Conservation (phyloP, 1,140 invertebrate species). For the Tetragonula clypearis region DNA sequence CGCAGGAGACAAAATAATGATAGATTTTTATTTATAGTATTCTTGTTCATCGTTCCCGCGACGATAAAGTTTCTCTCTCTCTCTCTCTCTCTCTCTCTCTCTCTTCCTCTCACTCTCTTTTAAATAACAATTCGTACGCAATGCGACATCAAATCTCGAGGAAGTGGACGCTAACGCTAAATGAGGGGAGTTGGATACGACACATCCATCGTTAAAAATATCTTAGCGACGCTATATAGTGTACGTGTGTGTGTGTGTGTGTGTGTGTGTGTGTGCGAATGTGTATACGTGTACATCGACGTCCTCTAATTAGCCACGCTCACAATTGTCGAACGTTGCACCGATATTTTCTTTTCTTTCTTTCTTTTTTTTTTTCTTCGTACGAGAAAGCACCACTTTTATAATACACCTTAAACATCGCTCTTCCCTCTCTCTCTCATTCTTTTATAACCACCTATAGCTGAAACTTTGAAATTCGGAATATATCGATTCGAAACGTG, state of each 20-base stretch:
- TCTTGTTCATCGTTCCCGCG: conserved; percentile 1
- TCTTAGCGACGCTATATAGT: conserved; percentile 62
- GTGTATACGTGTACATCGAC: conserved; percentile 34
- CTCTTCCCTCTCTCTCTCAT: not conserved
- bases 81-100: not conserved
- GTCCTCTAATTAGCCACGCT: conserved; percentile 48
- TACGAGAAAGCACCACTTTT: conserved; percentile 75
- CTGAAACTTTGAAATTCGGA: conserved; percentile 40
- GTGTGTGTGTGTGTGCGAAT: not conserved
- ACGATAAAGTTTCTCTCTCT: not conserved
- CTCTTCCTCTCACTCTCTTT: not conserved
- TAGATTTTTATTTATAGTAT: conserved; percentile 11
- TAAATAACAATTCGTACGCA: conserved; percentile 19
- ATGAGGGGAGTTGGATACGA: conserved; percentile 48
- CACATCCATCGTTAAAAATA: conserved; percentile 74
- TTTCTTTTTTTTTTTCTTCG: conserved; percentile 9
- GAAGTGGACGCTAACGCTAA: conserved; percentile 53
- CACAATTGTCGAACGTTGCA: conserved; percentile 43
- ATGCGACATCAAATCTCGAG: conserved; percentile 46
- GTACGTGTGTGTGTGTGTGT: not conserved
- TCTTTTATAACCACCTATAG: not conserved
- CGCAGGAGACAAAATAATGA: not conserved
- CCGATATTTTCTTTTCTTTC: conserved; percentile 14
- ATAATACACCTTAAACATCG: conserved; percentile 64
- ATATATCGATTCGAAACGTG: conserved; percentile 52